Conservation (phyloP, 2,888 invertebrate species). For the Cantharis rustica region DNA sequence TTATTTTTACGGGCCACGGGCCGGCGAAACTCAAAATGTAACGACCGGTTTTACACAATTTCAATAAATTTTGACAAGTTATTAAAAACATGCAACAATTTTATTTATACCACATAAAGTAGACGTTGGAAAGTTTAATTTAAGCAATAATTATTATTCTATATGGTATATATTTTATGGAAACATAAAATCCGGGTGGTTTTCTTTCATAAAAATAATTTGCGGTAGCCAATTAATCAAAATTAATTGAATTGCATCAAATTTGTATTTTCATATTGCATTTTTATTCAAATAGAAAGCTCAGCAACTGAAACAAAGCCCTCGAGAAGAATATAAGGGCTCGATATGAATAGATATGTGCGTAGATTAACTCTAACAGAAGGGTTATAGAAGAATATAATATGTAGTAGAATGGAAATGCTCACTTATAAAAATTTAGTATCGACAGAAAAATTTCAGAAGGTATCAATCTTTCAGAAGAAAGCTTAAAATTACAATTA, state of each 20-base stretch:
- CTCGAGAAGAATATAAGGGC: not conserved
- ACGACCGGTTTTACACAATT: conserved; percentile 26
- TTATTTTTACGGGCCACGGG: not conserved
- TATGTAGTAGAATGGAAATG: not conserved
- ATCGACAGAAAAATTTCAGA: not conserved
- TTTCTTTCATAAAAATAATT: not conserved
- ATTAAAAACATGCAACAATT: conserved; percentile 23
- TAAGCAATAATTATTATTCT: not conserved
- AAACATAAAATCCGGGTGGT: not conserved
- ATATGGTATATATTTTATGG: not conserved
- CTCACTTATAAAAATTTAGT: not conserved
- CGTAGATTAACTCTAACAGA: not conserved
- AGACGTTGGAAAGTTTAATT: not conserved
- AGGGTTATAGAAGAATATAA: not conserved
- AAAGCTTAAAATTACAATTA: not conserved
- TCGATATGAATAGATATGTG: not conserved
- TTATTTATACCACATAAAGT: conserved; percentile 17
- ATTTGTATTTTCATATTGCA: not conserved
- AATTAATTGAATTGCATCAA: not conserved
- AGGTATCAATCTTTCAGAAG: not conserved
- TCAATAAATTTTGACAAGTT: conserved; percentile 29
- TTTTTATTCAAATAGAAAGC: not conserved
- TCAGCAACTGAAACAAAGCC: not conserved
- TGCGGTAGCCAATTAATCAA: not conserved
- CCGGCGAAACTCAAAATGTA: not conserved